A percentile compares a stretch with the other conserved stretches of the same genome.
Conservation (phyloP, 2,888 invertebrate genomes). For the Lasioglossum malachurum region DNA sequence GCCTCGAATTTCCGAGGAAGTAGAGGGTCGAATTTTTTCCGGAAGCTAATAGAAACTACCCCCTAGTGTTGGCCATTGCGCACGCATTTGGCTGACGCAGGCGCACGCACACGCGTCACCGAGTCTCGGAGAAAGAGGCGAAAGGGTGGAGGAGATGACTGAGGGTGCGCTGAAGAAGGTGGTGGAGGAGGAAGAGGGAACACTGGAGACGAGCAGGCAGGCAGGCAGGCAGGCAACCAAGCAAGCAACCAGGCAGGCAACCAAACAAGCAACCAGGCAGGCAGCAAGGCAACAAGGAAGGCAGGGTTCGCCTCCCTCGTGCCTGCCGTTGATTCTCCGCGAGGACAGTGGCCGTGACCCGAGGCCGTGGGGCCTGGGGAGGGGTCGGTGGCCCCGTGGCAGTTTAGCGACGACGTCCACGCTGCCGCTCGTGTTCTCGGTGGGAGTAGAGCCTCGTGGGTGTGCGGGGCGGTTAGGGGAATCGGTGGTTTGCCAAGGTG, state of each 20-base stretch:
- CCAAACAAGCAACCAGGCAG: slow-evolving; percentile 17
- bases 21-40: neutral
- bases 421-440: slow-evolving; percentile 54
- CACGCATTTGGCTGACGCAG: slow-evolving; percentile 39
- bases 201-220: neutral
- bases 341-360: slow-evolving; percentile 84
- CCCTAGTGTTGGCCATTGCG: slow-evolving; percentile 27
- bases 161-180: slow-evolving; percentile 24
- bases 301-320: slow-evolving; percentile 60
- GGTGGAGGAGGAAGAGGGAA: slow-evolving; percentile 33
- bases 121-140: slow-evolving; percentile 6
- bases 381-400: slow-evolving; percentile 81
- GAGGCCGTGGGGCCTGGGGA: slow-evolving; percentile 75
- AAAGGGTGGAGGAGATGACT: slow-evolving; percentile 12
- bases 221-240: neutral
- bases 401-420: slow-evolving; percentile 74
- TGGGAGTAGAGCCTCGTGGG: slow-evolving; percentile 63
- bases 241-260: neutral
- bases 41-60: slow-evolving; percentile 41
- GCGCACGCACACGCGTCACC: slow-evolving; percentile 29
- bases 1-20: neutral
- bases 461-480: slow-evolving; percentile 46
- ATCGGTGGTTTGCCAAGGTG: neutral
- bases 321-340: slow-evolving; percentile 68
- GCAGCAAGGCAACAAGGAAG: neutral